Evolutionary conservation across 1,140 invertebrate genomes (phyloP), one percentile per base, ranked within the genome.

Genomic region (Acarapis woodi): DNA sequence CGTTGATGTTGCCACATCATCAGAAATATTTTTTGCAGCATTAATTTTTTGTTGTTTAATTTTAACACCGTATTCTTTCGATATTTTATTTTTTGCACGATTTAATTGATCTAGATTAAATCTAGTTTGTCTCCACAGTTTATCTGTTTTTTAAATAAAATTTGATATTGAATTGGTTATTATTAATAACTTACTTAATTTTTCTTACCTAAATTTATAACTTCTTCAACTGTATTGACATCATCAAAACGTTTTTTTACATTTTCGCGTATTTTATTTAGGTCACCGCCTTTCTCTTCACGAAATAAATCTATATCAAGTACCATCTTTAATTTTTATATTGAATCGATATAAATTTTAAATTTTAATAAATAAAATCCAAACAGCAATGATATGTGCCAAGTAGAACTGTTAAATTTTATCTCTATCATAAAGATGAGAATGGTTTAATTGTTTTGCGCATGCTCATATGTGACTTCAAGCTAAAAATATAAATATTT

Each of bases 301-400:
- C 93, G 73, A 53, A 99, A 97, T 32, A 88, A 58, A 58, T 97
- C 88, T 47, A 99, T 65, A 60, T 97, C 87, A n/a, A 99, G 61
- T 32, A 94, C 88, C 90, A 97, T 97, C 40, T 46, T 58, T 16
- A 19, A 28, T 4, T 8, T 10, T 38, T 10, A 35, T n/a, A n/a
- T n/a, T n/a, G n/a, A n/a, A n/a, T n/a, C n/a, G n/a, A 65, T n/a
- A n/a, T n/a, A n/a, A n/a, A n/a, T n/a, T n/a, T n/a, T n/a, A n/a
- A n/a, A n/a, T n/a, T n/a, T n/a, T n/a, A n/a, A n/a, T n/a, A n/a
- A n/a, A n/a, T n/a, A n/a, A n/a, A n/a, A n/a, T n/a, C n/a, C n/a
- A n/a, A n/a, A n/a, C n/a, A n/a, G n/a, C n/a, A n/a, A n/a, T n/a
- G n/a, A n/a, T n/a, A n/a, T n/a, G n/a, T n/a, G n/a, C n/a, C n/a